A percentile compares a stretch with the other conserved stretches of the same genome.
Evolutionary conservation across 2,797 vertebrate genomes (phyloP).

Genomic region (Emydoidea blandingii): DNA sequence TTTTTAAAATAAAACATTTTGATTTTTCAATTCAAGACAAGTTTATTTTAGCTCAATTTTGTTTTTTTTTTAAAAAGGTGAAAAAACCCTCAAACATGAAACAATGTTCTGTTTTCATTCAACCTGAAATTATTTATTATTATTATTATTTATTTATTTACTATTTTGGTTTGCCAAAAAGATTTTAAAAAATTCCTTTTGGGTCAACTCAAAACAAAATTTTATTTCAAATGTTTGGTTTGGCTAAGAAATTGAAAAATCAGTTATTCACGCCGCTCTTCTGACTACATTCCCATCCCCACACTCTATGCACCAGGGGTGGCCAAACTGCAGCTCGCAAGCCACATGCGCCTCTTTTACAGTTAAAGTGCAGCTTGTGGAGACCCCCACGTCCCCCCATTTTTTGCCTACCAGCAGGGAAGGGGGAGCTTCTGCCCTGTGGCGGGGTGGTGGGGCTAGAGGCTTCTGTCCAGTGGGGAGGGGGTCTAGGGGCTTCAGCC

Average conservation of each 20-base stretch:
- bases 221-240: background rate
- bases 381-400: too few species aligned
- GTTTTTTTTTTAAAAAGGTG: background rate
- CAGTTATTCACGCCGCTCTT: background rate
- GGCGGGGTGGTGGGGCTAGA: too few species aligned
- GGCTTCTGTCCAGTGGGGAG: too few species aligned
- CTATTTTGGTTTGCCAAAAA: background rate
- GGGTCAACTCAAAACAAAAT: background rate
- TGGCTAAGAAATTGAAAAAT: background rate
- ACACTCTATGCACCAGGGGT: too few species aligned
- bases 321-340: too few species aligned
- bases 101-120: background rate
- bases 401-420: too few species aligned
- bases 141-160: background rate
- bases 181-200: background rate
- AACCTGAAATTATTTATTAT: background rate
- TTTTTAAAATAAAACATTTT: background rate
- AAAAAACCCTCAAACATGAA: background rate
- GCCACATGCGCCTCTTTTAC: too few species aligned
- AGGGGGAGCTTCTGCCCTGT: too few species aligned
- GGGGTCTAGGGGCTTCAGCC: too few species aligned
- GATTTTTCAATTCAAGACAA: background rate
- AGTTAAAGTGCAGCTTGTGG: too few species aligned
- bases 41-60: background rate
- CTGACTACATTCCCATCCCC: background rate